Base-by-base conservation (phyloP, 1,140 invertebrate species). In the Popillia japonica region DNA sequence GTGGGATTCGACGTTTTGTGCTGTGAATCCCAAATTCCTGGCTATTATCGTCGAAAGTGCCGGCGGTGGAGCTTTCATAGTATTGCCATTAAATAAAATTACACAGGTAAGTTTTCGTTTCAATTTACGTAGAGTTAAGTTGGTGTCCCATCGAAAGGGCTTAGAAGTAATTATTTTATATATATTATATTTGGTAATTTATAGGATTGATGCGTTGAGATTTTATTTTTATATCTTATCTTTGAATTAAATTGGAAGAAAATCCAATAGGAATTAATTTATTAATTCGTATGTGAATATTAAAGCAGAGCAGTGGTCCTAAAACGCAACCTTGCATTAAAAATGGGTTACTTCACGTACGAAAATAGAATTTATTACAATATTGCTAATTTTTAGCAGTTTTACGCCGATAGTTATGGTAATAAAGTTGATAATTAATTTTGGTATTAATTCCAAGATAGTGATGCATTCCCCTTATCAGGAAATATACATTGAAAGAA, bases 1-100 rank as follows among this genome's bases (percentile, higher is more conserved):
- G 55, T 98, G 97, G 96, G 99, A 99, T 88, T 98, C 97, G 68
- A 98, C 96, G 77, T 99, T 99, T 87, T 99, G 98, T 91, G 95
- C 96, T 80, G 98, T 99, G 80, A 99, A 99, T 89, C 98, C 98
- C 20, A 99, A 99, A 89, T 99, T 99, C 89, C 89, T 99, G 82
- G 99, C 99, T 78, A 96, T 99, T 84, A 98, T 99, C 87, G 98
- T 98, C 74, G 98, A 99, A 88, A 98, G 97, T 68, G 98, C 97
- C 72, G 99, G 99, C 77, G 99, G 99, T 79, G 98, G 98, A 78
- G 97, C 98, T 78, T 99, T 99, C 88, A 95, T 99, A 84, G 98
- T 99, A 77, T 89, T 99, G 83, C 98, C 98, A 55, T 92, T 99
- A 79, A 96, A 95, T 85, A 99, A 99, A 93, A 64, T 64, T 17